Evolutionary conservation across 2,888 invertebrate genomes (phyloP), one percentile per base, ranked within the genome.

Genomic region (Pegoplata infirma): DNA sequence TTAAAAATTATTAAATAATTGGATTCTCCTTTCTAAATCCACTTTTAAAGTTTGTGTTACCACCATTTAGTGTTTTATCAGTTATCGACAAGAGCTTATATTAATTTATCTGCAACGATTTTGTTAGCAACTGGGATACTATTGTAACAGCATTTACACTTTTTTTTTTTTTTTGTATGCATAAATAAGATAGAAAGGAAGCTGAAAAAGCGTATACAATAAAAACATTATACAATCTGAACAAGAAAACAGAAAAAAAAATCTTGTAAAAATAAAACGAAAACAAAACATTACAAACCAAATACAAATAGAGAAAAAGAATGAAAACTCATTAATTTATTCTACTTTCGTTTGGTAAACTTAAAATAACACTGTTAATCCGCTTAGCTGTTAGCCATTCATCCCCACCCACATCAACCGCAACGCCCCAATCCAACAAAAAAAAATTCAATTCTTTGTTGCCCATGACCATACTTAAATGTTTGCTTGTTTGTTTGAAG

Each of bases 241-340:
- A 71, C 17, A 58, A 59, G 58, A 53, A 55, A 1, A 47, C 8
- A n/a, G 10, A 32, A 58, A 63, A 63, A 16, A 59, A 51, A 78
- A 64, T n/a, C n/a, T n/a, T n/a, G n/a, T n/a, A n/a, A n/a, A n/a
- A n/a, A n/a, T n/a, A 56, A 44, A 75, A 56, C 12, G 32, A 75
- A 23, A 78, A 28, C 53, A 55, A 64, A 73, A 67, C 23, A 59
- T 53, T 71, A 49, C 66, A 67, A 79, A 58, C 75, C 74, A 75
- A 64, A 72, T 44, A 75, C 66, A 79, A 79, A 79, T 61, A 79
- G 67, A 51, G n/a, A 66, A 53, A 63, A 56, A 56, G 58, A 61
- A 71, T 74, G 40, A 77, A 80, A 86, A 86, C 85, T 86, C 86
- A 86, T 86, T 86, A 86, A 86, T 86, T 86, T 86, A 85, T 86